A percentile compares a stretch with the other conserved stretches of the same genome.
Conservation (phyloP, 2,113 vertebrate species). For the Amphilophus citrinellus region DNA sequence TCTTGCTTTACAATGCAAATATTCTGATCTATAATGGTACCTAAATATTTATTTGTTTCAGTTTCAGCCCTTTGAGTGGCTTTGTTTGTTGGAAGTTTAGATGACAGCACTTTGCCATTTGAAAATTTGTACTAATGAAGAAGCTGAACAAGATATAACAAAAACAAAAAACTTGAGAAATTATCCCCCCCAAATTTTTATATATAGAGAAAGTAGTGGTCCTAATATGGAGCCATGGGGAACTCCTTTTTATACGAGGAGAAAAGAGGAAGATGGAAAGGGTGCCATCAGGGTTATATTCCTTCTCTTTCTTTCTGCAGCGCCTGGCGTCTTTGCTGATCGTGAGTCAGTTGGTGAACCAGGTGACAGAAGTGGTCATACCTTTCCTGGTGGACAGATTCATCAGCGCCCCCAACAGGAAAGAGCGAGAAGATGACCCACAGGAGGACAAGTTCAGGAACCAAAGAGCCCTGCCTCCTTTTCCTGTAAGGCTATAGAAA, state of each 20-base stretch:
- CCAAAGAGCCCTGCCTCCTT: conserved; percentile 74
- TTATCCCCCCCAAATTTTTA: neutral
- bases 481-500: conserved; percentile 74
- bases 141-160: neutral
- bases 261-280: neutral
- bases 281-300: fast-evolving
- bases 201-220: neutral
- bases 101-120: neutral
- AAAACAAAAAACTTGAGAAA: neutral
- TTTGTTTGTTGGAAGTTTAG: neutral
- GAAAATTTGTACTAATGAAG: neutral
- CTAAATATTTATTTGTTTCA: neutral
- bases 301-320: conserved; percentile 43
- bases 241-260: neutral
- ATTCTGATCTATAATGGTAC: neutral
- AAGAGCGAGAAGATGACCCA: conserved; percentile 76
- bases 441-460: conserved; percentile 81
- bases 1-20: fast-evolving
- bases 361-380: conserved; percentile 82
- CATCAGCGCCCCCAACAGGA: conserved; percentile 64
- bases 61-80: neutral
- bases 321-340: conserved; percentile 83
- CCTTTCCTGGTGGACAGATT: conserved; percentile 82
- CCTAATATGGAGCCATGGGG: neutral
- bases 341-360: conserved; percentile 82